Evolutionary conservation across 2,888 invertebrate genomes (phyloP).

Genomic region (Criorhina ranunculi): DNA sequence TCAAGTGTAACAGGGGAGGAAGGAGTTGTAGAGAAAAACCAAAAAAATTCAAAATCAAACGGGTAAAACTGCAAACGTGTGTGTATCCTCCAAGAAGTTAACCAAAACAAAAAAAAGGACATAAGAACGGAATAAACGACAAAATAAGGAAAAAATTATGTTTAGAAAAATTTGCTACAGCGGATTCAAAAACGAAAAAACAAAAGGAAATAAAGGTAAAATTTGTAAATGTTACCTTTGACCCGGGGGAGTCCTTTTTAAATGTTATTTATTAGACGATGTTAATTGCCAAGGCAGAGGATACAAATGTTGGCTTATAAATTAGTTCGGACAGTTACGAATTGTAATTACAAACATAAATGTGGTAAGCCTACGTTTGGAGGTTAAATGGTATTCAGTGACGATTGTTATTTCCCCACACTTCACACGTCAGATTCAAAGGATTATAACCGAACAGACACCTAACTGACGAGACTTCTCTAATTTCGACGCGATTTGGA

Average conservation of each 20-base stretch:
- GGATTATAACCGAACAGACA: too few relatives aligned
- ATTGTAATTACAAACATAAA: too few relatives aligned
- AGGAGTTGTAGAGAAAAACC: conserved; percentile 27
- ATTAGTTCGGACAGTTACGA: too few relatives aligned
- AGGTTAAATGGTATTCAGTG: too few relatives aligned
- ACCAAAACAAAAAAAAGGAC: conserved; percentile 15
- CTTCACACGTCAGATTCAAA: too few relatives aligned
- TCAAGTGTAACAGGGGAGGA: conserved; percentile 2
- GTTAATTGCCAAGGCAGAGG: neutral
- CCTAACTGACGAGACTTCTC: too few relatives aligned
- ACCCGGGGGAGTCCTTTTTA: conserved; percentile 17
- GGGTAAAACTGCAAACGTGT: conserved; percentile 35
- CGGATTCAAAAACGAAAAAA: conserved; percentile 21
- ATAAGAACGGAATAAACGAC: conserved; percentile 9
- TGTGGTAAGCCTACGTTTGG: too few relatives aligned
- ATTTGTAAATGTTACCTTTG: conserved; percentile 32
- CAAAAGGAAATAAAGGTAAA: conserved; percentile 20
- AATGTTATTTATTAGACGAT: neutral
- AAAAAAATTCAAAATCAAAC: conserved; percentile 35
- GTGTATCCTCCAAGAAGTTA: conserved; percentile 4
- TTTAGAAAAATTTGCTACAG: conserved; percentile 37
- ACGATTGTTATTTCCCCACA: too few relatives aligned
- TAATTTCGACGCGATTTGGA: too few relatives aligned
- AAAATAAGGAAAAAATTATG: neutral
- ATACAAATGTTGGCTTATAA: too few relatives aligned